Evolutionary conservation across 1,140 invertebrate genomes (phyloP).

Genomic region (Trypoxylus dichotomus): DNA sequence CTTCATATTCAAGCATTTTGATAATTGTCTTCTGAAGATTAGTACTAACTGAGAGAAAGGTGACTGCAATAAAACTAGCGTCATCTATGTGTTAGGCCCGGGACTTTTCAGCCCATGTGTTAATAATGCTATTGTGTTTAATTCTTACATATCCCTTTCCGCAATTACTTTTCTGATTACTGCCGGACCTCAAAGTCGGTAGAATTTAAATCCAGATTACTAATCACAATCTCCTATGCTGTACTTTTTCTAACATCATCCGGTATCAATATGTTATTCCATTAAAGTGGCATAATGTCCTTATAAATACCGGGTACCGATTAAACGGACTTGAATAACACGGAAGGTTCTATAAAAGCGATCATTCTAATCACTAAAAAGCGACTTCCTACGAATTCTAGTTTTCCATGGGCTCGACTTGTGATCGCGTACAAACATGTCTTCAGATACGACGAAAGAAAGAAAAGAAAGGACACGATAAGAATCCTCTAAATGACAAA

Average conservation of each 20-base stretch:
- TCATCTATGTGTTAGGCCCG: too few species aligned
- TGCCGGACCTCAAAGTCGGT: neutral
- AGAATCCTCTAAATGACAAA: constrained; percentile 2
- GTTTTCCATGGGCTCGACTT: neutral
- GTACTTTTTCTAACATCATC: neutral
- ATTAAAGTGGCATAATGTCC: neutral
- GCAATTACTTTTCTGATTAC: neutral
- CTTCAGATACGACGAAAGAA: neutral
- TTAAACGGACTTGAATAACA: constrained; percentile 1
- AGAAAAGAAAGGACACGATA: neutral
- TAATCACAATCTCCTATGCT: neutral
- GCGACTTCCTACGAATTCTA: constrained; percentile 10
- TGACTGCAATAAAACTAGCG: too few species aligned
- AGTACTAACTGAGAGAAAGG: too few species aligned
- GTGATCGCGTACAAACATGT: neutral
- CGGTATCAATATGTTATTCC: neutral
- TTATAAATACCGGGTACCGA: neutral
- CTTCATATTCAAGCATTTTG: too few species aligned
- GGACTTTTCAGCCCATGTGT: too few species aligned
- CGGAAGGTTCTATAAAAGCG: neutral
- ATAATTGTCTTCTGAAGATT: too few species aligned
- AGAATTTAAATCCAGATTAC: neutral
- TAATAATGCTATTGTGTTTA: too few species aligned
- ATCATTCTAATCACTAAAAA: neutral
- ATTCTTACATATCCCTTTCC: neutral